A percentile compares a stretch with the other conserved stretches of the same genome.
These are phyloP conservation scores for Arctopsyche grandis DNA, from an alignment of 1,140 invertebrate species.

Conservation along the genomic window DNA sequence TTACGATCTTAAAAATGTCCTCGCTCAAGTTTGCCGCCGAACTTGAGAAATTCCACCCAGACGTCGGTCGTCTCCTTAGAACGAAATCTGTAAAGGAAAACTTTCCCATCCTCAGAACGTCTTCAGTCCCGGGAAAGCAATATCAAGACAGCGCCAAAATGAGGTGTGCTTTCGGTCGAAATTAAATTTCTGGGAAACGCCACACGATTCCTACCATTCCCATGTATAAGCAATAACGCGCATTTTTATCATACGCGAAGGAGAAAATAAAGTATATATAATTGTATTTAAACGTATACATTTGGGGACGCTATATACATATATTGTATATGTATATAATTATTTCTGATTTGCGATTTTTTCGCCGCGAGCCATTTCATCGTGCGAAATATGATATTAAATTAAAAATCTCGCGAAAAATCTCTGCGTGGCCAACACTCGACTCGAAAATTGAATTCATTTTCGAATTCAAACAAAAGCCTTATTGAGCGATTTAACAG, in stretches of 20 bases:
- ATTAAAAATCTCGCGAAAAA: neutral
- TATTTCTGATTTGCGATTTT: neutral
- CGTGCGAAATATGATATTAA: neutral
- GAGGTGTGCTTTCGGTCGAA: slow-evolving; percentile 19
- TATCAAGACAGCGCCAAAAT: slow-evolving; percentile 15
- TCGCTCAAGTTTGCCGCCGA: neutral
- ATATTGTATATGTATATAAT: neutral
- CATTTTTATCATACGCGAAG: neutral
- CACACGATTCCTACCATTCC: neutral
- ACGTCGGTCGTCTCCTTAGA: neutral
- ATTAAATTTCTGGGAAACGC: slow-evolving; percentile 16
- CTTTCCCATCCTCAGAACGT: neutral
- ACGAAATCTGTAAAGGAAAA: neutral
- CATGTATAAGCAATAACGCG: neutral
- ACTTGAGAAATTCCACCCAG: neutral
- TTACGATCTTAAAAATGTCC: slow-evolving; percentile 19
- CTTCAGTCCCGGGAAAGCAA: neutral
- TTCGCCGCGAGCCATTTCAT: neutral
- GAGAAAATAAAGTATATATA: neutral
- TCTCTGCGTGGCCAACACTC: too few relatives aligned
- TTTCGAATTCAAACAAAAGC: too few relatives aligned
- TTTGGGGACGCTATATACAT: neutral
- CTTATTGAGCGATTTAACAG: too few relatives aligned
- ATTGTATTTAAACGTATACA: neutral
- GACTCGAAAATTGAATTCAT: too few relatives aligned